Percentiles rank a stretch among this genome's conserved stretches.
These are phyloP conservation scores for Tenebrosternarchus preto DNA, from an alignment of 2,113 vertebrate genomes.

Conservation along the genomic window DNA sequence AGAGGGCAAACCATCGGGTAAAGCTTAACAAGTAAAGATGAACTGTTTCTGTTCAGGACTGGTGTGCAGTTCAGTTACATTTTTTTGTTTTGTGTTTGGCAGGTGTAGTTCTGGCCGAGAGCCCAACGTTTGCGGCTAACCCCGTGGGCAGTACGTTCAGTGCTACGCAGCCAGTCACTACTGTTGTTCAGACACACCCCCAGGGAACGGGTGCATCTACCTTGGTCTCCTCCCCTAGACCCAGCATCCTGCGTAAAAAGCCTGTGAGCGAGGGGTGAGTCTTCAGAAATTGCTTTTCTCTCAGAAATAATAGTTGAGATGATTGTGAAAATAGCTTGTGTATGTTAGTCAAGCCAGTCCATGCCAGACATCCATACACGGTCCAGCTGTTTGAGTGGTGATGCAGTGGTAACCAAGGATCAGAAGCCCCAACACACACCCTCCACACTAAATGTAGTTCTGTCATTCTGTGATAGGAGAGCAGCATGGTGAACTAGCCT, in stretches of 20 bases:
- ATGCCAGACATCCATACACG: too few relatives aligned
- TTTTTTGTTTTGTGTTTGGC: constrained; percentile 39
- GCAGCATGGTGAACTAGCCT: too few relatives aligned
- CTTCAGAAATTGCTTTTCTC: background rate
- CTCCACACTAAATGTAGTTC: too few relatives aligned
- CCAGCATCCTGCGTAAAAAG: constrained; percentile 97
- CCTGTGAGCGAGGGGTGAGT: constrained; percentile 90
- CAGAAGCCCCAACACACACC: too few relatives aligned
- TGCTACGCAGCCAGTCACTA: constrained; percentile 83
- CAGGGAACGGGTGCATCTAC: constrained; percentile 85
- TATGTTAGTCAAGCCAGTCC: too few relatives aligned
- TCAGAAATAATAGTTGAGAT: too few relatives aligned
- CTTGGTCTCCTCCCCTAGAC: constrained; percentile 92
- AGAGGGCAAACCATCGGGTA: constrained; percentile 89
- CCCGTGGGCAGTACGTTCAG: constrained; percentile 90
- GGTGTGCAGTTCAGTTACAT: background rate
- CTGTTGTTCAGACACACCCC: constrained; percentile 90
- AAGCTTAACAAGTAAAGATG: background rate
- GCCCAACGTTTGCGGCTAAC: constrained; percentile 88
- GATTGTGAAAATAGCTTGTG: too few relatives aligned
- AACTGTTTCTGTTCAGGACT: background rate
- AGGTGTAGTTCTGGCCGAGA: constrained; percentile 89
- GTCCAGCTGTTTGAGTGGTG: too few relatives aligned
- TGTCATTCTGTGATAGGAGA: too few relatives aligned
- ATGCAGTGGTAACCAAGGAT: too few relatives aligned